These are phyloP conservation scores for Lypha dubia DNA, from an alignment of 2,888 invertebrate genomes.

Conservation along the genomic window DNA sequence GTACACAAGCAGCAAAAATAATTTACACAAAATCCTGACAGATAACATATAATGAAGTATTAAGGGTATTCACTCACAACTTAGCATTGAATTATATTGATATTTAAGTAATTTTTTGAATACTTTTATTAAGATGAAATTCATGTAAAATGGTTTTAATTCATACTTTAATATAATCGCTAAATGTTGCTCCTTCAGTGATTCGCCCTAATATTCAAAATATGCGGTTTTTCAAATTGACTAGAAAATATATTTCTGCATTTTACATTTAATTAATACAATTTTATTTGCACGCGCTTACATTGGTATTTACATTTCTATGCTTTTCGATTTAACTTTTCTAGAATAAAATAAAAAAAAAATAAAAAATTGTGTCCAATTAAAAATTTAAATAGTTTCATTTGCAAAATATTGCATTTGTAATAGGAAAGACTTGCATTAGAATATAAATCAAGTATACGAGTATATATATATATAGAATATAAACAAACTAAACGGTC, in stretches of 20 bases:
- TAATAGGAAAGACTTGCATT: not conserved
- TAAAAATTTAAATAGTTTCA: slow-evolving; percentile 22
- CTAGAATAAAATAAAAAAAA: slow-evolving; percentile 18
- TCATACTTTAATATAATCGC: no score
- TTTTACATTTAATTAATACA: slow-evolving; percentile 48
- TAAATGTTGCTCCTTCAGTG: not conserved
- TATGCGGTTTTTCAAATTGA: not conserved
- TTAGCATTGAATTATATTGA: not conserved
- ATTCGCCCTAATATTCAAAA: not conserved
- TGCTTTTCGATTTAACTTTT: not conserved
- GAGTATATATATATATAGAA: no score
- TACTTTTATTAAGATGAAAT: not conserved
- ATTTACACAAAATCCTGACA: slow-evolving; percentile 7
- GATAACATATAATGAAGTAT: slow-evolving; percentile 4
- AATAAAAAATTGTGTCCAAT: slow-evolving; percentile 40
- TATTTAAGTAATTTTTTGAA: not conserved
- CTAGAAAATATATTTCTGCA: slow-evolving; percentile 25
- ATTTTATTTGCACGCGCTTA: slow-evolving; percentile 22
- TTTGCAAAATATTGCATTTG: not conserved
- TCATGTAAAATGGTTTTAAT: no score
- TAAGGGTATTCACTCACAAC: slow-evolving; percentile 29
- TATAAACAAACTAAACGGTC: no score
- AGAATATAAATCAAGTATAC: not conserved
- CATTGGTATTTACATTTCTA: not conserved
- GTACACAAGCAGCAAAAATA: slow-evolving; percentile 3